Conservation (phyloP, 1,140 invertebrate genomes). For the Pomacea maculata region DNA sequence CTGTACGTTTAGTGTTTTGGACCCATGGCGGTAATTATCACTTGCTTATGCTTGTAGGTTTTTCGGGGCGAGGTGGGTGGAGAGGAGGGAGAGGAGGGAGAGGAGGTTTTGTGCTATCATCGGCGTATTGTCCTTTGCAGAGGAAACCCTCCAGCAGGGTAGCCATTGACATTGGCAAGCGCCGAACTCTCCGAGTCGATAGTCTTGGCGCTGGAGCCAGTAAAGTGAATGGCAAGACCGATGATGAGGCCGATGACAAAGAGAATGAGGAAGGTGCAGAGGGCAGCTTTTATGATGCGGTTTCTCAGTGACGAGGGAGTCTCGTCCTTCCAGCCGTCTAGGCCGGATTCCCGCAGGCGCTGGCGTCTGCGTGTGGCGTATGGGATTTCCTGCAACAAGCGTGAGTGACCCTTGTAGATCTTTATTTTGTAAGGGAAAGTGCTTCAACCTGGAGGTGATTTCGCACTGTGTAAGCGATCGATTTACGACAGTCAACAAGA, state of each 20-base stretch:
- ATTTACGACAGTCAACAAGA: no score
- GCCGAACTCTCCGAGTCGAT: not conserved
- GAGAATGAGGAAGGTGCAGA: slow-evolving; percentile 13
- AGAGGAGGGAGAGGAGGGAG: not conserved
- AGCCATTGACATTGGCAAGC: not conserved
- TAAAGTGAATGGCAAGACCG: slow-evolving; percentile 18
- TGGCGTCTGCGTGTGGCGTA: slow-evolving; percentile 5
- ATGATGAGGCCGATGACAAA: slow-evolving; percentile 16
- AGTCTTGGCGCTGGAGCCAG: not conserved
- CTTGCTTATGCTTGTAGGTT: not conserved
- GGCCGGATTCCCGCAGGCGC: not conserved
- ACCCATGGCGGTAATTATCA: not conserved
- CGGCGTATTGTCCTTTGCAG: not conserved
- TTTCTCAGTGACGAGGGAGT: not conserved
- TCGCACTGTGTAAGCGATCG: no score
- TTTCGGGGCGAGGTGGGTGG: not conserved
- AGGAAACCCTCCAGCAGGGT: not conserved
- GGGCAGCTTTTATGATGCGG: slow-evolving; percentile 12
- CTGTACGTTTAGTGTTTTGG: no score
- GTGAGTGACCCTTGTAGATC: no score
- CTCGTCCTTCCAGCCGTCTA: not conserved
- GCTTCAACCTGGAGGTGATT: not conserved
- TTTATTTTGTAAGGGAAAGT: not conserved
- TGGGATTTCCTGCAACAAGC: not conserved
- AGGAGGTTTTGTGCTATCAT: not conserved